Conservation (phyloP, 2,888 invertebrate species). For the Agriopis leucophaearia region DNA sequence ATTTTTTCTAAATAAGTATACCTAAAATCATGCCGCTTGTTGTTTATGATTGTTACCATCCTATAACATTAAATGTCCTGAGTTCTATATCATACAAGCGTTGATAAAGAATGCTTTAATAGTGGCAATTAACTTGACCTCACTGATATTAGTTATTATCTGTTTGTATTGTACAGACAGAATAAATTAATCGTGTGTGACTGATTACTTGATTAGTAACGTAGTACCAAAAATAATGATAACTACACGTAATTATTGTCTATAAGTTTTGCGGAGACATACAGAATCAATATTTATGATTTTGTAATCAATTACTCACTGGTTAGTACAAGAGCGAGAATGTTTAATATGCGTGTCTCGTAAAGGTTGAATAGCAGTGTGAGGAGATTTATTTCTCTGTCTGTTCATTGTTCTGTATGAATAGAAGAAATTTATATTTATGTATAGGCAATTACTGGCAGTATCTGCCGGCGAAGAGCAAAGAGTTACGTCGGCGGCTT, state of each 20-base stretch:
- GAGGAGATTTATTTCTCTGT: constrained; percentile 35
- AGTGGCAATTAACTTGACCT: constrained; percentile 44
- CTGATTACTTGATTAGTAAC: constrained; percentile 22
- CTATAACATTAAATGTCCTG: constrained; percentile 2
- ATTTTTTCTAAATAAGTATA: constrained; percentile 49
- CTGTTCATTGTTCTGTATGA: constrained; percentile 42
- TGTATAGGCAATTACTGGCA: constrained; percentile 33
- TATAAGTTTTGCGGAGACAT: constrained; percentile 13
- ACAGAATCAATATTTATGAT: constrained; percentile 17
- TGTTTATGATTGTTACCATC: neutral
- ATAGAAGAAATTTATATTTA: constrained; percentile 40
- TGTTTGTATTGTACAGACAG: constrained; percentile 16
- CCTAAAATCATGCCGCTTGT: constrained; percentile 49
- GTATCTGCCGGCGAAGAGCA: constrained; percentile 12
- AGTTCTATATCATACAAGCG: constrained; percentile 18
- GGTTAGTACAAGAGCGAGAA: constrained; percentile 26
- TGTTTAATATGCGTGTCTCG: constrained; percentile 42
- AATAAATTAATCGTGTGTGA: constrained; percentile 20
- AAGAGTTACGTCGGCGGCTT: constrained; percentile 6
- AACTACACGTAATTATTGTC: constrained; percentile 1
- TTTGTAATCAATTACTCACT: constrained; percentile 27
- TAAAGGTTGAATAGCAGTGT: constrained; percentile 41
- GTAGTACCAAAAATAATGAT: constrained; percentile 11
- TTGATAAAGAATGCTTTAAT: constrained; percentile 32
- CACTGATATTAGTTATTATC: constrained; percentile 32